Evolutionary conservation across 2,888 invertebrate species (phyloP).

Genomic region (Epistrophe eligans): DNA sequence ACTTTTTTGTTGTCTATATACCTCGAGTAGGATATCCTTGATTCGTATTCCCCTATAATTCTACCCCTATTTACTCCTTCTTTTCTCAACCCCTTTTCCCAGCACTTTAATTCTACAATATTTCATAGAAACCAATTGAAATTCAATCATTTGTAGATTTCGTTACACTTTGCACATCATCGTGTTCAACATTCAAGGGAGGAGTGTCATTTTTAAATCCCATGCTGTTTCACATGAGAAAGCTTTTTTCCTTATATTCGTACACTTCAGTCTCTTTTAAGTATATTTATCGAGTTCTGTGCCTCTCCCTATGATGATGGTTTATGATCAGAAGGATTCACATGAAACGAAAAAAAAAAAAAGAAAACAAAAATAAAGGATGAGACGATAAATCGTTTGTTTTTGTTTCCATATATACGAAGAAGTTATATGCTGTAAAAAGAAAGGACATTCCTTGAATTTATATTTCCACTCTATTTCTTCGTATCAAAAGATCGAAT

Average conservation of each 20-base stretch:
- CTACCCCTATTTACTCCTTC: neutral
- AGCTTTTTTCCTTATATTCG: neutral
- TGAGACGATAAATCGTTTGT: neutral
- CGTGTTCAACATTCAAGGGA: neutral
- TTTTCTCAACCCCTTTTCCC: neutral
- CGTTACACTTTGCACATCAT: neutral
- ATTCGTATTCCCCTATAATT: neutral
- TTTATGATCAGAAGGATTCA: neutral
- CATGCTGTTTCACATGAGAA: constrained; percentile 1
- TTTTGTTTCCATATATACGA: neutral
- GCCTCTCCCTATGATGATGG: neutral
- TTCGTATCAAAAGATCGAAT: constrained; percentile 8
- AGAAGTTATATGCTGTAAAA: neutral
- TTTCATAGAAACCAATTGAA: neutral
- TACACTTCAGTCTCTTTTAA: neutral
- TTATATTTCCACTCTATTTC: constrained; percentile 7
- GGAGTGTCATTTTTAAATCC: constrained; percentile 6
- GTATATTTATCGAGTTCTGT: neutral
- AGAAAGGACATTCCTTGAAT: neutral
- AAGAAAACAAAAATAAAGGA: neutral
- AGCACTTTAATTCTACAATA: too few species aligned
- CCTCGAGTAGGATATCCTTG: neutral
- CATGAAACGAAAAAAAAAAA: neutral
- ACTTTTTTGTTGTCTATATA: neutral
- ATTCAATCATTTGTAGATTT: constrained; percentile 17